Conservation (phyloP, 2,113 vertebrate genomes). For the Phocoena phocoena region DNA sequence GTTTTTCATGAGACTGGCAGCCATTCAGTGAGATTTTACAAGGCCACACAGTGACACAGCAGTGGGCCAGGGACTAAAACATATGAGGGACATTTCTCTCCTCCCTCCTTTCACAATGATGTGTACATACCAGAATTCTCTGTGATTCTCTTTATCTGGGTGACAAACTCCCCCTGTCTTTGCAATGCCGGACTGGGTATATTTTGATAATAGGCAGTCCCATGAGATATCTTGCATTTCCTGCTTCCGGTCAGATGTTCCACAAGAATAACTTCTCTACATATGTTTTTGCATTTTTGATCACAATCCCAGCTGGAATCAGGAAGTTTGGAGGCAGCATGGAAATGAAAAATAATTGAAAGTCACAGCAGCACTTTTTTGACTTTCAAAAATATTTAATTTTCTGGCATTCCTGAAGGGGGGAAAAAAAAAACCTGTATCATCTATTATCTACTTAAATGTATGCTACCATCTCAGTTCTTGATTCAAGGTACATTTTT, state of each 20-base stretch:
- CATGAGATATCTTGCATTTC: slow-evolving; percentile 73
- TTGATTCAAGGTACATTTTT: background rate
- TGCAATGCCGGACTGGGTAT: background rate
- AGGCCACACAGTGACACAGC: background rate
- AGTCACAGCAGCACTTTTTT: slow-evolving; percentile 62
- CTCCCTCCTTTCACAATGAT: background rate
- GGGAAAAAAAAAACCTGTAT: background rate
- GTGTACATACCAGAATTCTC: background rate
- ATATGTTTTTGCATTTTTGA: slow-evolving; percentile 79
- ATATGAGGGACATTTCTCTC: background rate
- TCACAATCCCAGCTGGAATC: slow-evolving; percentile 75
- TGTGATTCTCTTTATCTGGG: slow-evolving; percentile 44
- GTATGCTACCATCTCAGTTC: background rate
- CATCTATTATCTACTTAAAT: slow-evolving; percentile 17
- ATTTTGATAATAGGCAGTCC: slow-evolving; percentile 70
- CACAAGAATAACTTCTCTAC: slow-evolving; percentile 75
- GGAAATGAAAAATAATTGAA: slow-evolving; percentile 75
- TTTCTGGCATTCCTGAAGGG: background rate
- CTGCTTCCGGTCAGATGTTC: slow-evolving; percentile 77
- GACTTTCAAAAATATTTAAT: slow-evolving; percentile 68
- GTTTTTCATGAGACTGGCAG: background rate
- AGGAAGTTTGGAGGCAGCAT: slow-evolving; percentile 72
- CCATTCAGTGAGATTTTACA: background rate
- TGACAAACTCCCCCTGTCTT: slow-evolving; percentile 35
- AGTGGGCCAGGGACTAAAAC: background rate